Evolutionary conservation across 2,113 vertebrate genomes (phyloP), one percentile per base, ranked within the genome.

Genomic region (Mirounga angustirostris): DNA sequence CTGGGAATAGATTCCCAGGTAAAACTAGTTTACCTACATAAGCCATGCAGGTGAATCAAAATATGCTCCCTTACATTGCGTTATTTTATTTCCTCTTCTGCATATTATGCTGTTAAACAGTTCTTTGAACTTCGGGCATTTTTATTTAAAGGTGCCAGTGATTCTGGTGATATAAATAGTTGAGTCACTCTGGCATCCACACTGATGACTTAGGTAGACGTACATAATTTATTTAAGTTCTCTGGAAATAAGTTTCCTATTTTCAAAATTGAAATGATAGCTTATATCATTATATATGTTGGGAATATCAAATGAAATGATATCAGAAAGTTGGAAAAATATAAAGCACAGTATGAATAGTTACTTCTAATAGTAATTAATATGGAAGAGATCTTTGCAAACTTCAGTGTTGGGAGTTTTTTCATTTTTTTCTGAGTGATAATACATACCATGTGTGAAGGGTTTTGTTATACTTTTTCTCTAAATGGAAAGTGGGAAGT

Each of bases 381-480:
- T 65, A 26, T 78, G 67, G 80, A 80, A 83, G 93, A 83, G 28
- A 84, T 52, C 7, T 74, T 94, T 84, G 40, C 80, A 73, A 96
- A 59, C 40, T 90, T 86, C 26, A 91, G 58, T 80, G 50, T 80
- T 96, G 46, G 46, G 36, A 19, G 1, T 76, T 74, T 95, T 91
- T 82, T 18, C 4, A 5, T 30, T 80, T 93, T 88, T n/a, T 30
- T 19, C 13, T 74, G 18, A 83, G 30, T 71, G 11, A 28, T 89
- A 8, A 8, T 22, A 40, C 7, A 43, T 89, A 61, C 10, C 33
- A 5, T 80, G 5, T 26, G 21, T 96, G 12, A 46, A 80, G 28
- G 52, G 33, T 87, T 90, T 92, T 96, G 18, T 63, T 84, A 46
- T 83, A 33, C 26, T 74, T 97, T 94, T 94, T 95, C 26, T 92